These are phyloP conservation scores for Tolypeutes matacus DNA, from an alignment of 2,797 vertebrate genomes.

Conservation along the genomic window DNA sequence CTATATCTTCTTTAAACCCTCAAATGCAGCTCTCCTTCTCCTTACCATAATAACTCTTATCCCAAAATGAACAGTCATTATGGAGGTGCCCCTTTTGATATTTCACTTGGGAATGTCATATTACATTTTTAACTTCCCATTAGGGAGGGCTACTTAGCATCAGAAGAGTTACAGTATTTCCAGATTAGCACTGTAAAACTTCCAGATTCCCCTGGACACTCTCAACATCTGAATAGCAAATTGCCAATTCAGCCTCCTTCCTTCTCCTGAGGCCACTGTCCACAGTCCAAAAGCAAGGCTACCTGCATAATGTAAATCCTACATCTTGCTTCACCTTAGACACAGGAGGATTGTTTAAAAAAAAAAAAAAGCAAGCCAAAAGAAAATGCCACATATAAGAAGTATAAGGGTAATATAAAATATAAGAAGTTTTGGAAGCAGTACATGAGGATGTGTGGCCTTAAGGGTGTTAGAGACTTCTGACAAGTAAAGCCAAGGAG, in stretches of 20 bases:
- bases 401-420: background rate
- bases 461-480: background rate
- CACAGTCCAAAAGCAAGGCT: background rate
- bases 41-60: background rate
- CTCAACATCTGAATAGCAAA: background rate
- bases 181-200: background rate
- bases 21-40: background rate
- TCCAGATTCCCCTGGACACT: background rate
- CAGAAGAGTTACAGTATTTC: background rate
- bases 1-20: background rate
- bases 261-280: background rate
- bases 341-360: background rate
- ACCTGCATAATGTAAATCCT: background rate
- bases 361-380: background rate
- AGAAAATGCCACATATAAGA: background rate
- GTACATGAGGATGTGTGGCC: background rate
- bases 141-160: background rate
- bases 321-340: background rate
- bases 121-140: background rate
- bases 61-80: background rate
- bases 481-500: conserved; percentile 31
- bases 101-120: background rate
- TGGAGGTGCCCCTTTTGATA: background rate
- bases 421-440: background rate
- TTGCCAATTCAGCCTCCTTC: background rate